Conservation (phyloP, 2,797 vertebrate species). For the Gallinago solitaria region DNA sequence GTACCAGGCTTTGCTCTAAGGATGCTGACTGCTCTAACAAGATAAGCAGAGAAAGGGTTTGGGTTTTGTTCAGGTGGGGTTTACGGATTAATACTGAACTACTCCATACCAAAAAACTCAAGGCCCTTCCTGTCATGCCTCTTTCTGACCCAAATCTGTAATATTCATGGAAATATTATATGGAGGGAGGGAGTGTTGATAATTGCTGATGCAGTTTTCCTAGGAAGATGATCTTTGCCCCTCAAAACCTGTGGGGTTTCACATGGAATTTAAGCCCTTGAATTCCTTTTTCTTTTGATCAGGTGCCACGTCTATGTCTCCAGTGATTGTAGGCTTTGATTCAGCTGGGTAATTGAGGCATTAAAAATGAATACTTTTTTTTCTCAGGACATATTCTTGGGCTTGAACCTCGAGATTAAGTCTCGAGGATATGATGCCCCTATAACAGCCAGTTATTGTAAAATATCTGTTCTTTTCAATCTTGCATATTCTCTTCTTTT, state of each 20-base stretch:
- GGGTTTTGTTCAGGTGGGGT: neutral
- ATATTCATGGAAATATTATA: neutral
- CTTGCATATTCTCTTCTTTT: neutral
- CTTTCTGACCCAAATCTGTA: neutral
- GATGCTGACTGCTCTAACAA: neutral
- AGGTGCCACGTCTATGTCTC: neutral
- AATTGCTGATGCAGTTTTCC: neutral
- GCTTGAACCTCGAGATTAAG: neutral
- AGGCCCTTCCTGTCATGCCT: neutral
- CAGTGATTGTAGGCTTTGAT: neutral
- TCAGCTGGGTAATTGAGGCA: neutral
- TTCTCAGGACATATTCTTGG: neutral
- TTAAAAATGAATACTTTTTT: neutral
- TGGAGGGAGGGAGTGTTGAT: neutral
- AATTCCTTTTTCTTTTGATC: neutral
- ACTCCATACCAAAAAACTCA: neutral
- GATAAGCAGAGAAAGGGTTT: neutral
- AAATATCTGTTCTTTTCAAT: neutral
- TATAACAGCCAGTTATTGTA: neutral
- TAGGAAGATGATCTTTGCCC: neutral
- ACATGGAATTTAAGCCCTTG: neutral
- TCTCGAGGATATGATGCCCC: neutral
- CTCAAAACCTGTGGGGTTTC: neutral
- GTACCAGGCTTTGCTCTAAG: neutral
- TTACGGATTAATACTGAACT: neutral